These are phyloP conservation scores for Lagenorhynchus albirostris DNA, from an alignment of 2,113 vertebrate species.

Conservation along the genomic window DNA sequence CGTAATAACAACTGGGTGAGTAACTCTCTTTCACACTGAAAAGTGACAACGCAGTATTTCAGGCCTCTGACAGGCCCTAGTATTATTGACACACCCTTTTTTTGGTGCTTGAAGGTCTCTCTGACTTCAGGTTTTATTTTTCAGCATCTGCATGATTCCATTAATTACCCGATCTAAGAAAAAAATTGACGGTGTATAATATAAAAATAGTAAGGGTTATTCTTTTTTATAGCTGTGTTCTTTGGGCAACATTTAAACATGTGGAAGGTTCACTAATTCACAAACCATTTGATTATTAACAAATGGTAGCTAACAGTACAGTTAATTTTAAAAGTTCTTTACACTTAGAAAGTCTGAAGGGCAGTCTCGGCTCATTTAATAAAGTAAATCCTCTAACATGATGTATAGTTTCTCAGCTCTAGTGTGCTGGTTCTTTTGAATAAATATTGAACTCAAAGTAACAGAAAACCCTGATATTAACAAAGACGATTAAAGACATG, in stretches of 20 bases:
- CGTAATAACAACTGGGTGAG: neutral
- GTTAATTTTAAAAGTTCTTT: neutral
- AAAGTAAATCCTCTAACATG: neutral
- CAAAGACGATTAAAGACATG: neutral
- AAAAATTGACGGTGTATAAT: neutral
- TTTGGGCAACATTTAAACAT: neutral
- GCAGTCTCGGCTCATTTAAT: neutral
- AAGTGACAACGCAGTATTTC: neutral
- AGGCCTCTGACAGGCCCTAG: neutral
- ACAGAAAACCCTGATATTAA: neutral
- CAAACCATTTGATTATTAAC: neutral
- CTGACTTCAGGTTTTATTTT: neutral
- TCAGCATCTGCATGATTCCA: neutral
- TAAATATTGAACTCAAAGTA: neutral
- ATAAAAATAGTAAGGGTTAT: neutral
- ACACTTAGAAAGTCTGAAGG: neutral
- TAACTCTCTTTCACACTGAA: neutral
- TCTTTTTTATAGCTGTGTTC: neutral
- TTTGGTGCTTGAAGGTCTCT: neutral
- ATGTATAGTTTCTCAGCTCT: neutral
- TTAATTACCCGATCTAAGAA: neutral
- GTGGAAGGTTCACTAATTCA: neutral
- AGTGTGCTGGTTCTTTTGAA: neutral
- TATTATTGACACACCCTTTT: neutral
- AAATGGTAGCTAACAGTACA: neutral